Conservation (phyloP, 1,140 invertebrate species). For the Sarcophaga peregrina region DNA sequence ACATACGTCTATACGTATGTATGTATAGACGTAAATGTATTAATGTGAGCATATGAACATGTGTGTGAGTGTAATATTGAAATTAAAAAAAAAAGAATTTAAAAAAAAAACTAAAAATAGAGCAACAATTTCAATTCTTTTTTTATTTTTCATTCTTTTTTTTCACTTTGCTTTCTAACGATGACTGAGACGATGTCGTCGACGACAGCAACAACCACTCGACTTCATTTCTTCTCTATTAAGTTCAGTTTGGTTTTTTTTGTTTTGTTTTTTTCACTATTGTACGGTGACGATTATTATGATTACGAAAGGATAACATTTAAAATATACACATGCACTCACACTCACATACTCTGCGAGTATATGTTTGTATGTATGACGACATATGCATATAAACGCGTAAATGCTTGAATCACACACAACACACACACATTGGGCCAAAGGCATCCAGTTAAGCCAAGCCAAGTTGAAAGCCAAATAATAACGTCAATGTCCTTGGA, state of each 20-base stretch:
- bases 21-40: not conserved
- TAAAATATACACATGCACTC: not conserved
- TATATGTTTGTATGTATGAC: not conserved
- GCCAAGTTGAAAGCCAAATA: constrained; percentile 25
- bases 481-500: constrained; percentile 26
- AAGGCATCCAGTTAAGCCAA: constrained; percentile 11
- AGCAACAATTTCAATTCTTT: not conserved
- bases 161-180: no score
- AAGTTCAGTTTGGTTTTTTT: not conserved
- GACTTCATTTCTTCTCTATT: not conserved
- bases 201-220: not conserved
- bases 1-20: not conserved
- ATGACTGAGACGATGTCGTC: no score
- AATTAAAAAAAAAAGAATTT: not conserved
- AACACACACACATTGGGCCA: not conserved
- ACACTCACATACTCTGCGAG: not conserved
- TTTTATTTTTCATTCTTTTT: no score
- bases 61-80: not conserved
- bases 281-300: constrained; percentile 26
- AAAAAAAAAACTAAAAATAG: not conserved
- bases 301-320: constrained; percentile 24
- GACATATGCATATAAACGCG: not conserved
- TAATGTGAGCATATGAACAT: not conserved
- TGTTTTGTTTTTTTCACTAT: not conserved
- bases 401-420: not conserved